Base-by-base conservation (phyloP, 2,113 vertebrate genomes). In the Notarius quadriscutis region DNA sequence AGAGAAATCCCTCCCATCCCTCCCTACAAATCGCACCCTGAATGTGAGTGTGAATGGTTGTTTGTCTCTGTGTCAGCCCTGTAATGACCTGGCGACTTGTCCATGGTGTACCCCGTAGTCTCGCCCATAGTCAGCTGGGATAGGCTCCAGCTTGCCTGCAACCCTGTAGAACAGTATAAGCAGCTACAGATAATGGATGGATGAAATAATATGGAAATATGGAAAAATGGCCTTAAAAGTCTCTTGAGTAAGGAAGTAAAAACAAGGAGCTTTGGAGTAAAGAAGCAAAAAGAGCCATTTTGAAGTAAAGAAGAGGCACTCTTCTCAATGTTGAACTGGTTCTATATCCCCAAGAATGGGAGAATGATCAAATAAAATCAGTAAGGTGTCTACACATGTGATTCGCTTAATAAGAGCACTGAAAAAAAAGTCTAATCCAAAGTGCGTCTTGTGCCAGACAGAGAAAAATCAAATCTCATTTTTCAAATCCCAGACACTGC, bases 401-500 rank as follows among this genome's bases (percentile, higher is more conserved):
- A 75, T 12, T 50, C 50, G 72, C 20, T 50, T 25, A 50, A 50
- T 75, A 75, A 75, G 41, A 75, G 69, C 34, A 53, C 0, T 51
- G 50, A 22, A 74, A 74, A 74, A 75, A 75, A 10, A 78, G 8
- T 74, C 8, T 48, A 48, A 75, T n/a, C 50, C 75, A 55, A 5
- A 27, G n/a, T n/a, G 25, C 27, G 25, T 78, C 75, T 78, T 53
- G 50, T 78, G 75, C 51, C 51, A 53, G 75, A 78, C 75, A 55
- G 7, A 55, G 7, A 78, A 53, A 55, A 78, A 51, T 25, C 48
- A 51, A 48, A 77, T 50, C 74, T 75, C 41, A 75, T 75, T 75
- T 77, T 77, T 77, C 22, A 77, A 77, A 77, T 77, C 74, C 74
- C 48, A 51, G 74, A 77, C 48, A 25, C 74, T 77, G 41, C 5